Percentiles rank a stretch among this genome's conserved stretches.
These are phyloP conservation scores for Cydia fagiglandana DNA, from an alignment of 1,140 invertebrate genomes.

Conservation along the genomic window DNA sequence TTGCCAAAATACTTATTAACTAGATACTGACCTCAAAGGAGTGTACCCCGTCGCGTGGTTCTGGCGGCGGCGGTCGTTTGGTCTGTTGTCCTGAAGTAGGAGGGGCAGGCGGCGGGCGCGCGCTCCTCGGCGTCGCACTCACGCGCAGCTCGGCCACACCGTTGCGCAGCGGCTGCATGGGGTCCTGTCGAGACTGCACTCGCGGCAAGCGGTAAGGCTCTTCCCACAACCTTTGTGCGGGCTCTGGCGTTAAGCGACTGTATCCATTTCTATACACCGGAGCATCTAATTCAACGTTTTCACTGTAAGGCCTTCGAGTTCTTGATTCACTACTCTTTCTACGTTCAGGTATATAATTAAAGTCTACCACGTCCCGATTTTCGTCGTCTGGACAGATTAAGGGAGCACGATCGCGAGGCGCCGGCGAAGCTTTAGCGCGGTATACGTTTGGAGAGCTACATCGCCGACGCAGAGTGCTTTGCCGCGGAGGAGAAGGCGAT, in stretches of 20 bases:
- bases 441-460: slow-evolving; percentile 77
- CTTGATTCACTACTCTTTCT: slow-evolving; percentile 59
- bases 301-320: slow-evolving; percentile 73
- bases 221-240: slow-evolving; percentile 63
- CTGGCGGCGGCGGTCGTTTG: slow-evolving; percentile 69
- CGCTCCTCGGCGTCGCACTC: slow-evolving; percentile 60
- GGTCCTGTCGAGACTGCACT: slow-evolving; percentile 65
- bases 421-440: slow-evolving; percentile 55
- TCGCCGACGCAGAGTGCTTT: slow-evolving; percentile 64
- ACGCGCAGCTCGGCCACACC: slow-evolving; percentile 68
- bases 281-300: slow-evolving; percentile 67
- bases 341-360: slow-evolving; percentile 57
- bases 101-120: slow-evolving; percentile 61
- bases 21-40: slow-evolving; percentile 69
- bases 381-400: slow-evolving; percentile 66
- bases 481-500: slow-evolving; percentile 62
- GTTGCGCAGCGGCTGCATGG: slow-evolving; percentile 63
- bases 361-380: slow-evolving; percentile 67
- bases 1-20: neutral
- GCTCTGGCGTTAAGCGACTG: slow-evolving; percentile 54
- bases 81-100: slow-evolving; percentile 50
- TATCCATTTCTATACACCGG: slow-evolving; percentile 66
- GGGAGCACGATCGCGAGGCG: slow-evolving; percentile 52
- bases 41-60: slow-evolving; percentile 68
- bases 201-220: slow-evolving; percentile 68